A percentile compares a stretch with the other conserved stretches of the same genome.
Conservation (phyloP, 1,140 invertebrate species). For the Panulirus ornatus region DNA sequence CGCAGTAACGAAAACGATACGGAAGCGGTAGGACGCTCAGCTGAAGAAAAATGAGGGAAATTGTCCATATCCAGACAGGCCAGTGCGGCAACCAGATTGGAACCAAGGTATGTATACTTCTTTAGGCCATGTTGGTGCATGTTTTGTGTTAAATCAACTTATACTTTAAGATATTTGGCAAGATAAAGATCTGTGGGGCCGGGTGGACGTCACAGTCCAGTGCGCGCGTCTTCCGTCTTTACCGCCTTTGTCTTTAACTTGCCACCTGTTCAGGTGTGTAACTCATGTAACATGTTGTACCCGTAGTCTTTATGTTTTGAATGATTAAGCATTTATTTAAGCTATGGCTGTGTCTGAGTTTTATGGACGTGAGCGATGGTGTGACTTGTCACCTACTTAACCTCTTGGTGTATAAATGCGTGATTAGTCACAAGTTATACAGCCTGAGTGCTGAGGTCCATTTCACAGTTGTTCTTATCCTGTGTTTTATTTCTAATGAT, state of each 20-base stretch:
- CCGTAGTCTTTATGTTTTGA: background rate
- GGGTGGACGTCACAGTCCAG: constrained; percentile 14
- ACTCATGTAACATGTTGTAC: background rate
- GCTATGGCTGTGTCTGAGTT: background rate
- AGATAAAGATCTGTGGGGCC: background rate
- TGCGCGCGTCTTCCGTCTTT: constrained; percentile 47
- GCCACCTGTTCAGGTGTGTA: too few species aligned
- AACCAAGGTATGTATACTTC: constrained; percentile 32
- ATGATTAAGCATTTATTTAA: background rate
- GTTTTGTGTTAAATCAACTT: background rate
- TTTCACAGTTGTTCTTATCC: background rate
- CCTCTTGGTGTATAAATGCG: too few species aligned
- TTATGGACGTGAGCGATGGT: background rate
- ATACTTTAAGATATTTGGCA: background rate
- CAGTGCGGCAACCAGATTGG: constrained; percentile 70
- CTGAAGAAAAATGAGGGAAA: constrained; percentile 52
- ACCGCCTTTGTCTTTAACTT: background rate
- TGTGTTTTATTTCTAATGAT: background rate
- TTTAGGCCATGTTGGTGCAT: too few species aligned
- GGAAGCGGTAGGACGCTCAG: background rate
- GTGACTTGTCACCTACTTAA: background rate
- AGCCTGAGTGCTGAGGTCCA: background rate
- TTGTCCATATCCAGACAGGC: constrained; percentile 62
- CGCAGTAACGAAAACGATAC: constrained; percentile 8
- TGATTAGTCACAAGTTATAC: too few species aligned